These are phyloP conservation scores for Etheostoma spectabile DNA, from an alignment of 2,113 vertebrate genomes.

Conservation along the genomic window DNA sequence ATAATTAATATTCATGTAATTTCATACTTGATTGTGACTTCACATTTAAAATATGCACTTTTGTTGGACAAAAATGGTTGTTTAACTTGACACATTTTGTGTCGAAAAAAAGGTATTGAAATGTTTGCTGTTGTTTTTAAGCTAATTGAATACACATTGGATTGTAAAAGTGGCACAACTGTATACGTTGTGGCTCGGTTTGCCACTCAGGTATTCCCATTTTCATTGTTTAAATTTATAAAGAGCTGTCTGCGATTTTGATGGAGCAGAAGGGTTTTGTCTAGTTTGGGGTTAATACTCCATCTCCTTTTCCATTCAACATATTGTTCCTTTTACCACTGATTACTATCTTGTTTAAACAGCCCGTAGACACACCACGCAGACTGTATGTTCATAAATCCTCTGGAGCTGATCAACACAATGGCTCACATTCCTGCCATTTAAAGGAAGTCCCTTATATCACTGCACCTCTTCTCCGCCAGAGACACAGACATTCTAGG, in stretches of 20 bases:
- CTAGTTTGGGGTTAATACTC: conserved; percentile 71
- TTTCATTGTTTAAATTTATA: conserved; percentile 69
- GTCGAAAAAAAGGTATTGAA: neutral
- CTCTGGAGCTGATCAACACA: conserved; percentile 86
- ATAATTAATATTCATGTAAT: neutral
- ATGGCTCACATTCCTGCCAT: conserved; percentile 84
- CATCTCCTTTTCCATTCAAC: conserved; percentile 82
- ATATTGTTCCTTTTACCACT: conserved; percentile 83
- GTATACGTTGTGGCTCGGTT: conserved; percentile 12
- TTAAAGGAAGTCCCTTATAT: conserved; percentile 72
- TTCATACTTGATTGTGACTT: neutral
- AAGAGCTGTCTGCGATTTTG: conserved; percentile 51
- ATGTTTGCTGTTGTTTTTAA: neutral
- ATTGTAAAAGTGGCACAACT: conserved; percentile 34
- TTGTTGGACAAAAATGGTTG: neutral
- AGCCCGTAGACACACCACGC: conserved; percentile 80
- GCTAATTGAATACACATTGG: neutral
- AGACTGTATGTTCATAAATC: conserved; percentile 82
- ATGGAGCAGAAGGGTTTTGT: conserved; percentile 62
- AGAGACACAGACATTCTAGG: conserved; percentile 69
- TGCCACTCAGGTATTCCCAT: conserved; percentile 65
- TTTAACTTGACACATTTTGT: conserved; percentile 6
- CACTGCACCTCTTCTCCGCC: conserved; percentile 67
- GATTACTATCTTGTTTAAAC: conserved; percentile 90
- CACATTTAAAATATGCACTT: conserved; percentile 5